Conservation (phyloP, 1,140 invertebrate genomes). For the Diabrotica undecimpunctata region DNA sequence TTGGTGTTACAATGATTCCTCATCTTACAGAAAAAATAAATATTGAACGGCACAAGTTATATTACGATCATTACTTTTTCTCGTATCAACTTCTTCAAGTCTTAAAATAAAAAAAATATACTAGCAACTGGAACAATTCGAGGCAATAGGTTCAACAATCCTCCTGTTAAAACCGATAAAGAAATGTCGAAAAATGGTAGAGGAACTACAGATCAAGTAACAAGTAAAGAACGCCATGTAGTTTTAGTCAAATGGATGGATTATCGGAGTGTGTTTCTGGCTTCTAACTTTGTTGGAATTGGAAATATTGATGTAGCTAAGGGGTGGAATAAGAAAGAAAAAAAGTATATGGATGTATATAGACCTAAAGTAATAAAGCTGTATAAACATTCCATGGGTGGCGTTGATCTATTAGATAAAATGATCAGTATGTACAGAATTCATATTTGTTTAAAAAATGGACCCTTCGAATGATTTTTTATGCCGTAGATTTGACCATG, state of each 20-base stretch:
- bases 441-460: constrained; percentile 19
- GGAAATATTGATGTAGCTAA: constrained; percentile 30
- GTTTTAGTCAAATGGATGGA: constrained; percentile 41
- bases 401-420: constrained; percentile 42
- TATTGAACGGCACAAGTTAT: too few species aligned
- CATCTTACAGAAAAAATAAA: too few species aligned
- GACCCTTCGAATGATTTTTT: constrained; percentile 11
- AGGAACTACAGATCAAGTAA: too few species aligned
- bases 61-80: too few species aligned
- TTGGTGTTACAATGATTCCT: too few species aligned
- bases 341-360: constrained; percentile 41
- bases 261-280: constrained; percentile 44
- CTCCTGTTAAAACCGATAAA: too few species aligned
- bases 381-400: constrained; percentile 46
- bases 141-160: too few species aligned
- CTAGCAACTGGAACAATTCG: too few species aligned
- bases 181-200: too few species aligned
- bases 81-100: too few species aligned
- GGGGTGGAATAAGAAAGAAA: constrained; percentile 41
- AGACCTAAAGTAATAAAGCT: constrained; percentile 41
- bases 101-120: too few species aligned
- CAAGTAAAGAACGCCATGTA: too few species aligned
- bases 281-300: constrained; percentile 49
- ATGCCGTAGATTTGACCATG: constrained; percentile 19
- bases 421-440: background rate